Conservation (phyloP, 2,888 invertebrate genomes). For the Mongoloraphidia duomilia region DNA sequence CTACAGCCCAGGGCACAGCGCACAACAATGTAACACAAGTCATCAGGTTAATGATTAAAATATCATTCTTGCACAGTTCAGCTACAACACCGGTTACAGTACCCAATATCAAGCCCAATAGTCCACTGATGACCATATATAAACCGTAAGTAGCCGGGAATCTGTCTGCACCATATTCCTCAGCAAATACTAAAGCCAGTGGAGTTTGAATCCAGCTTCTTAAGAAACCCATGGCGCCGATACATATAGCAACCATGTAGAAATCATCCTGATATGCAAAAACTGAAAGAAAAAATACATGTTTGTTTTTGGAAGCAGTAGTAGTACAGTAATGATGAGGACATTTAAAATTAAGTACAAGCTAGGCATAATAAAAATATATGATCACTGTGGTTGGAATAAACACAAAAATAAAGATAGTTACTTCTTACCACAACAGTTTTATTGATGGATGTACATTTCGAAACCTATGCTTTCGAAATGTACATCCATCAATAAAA, state of each 20-base stretch:
- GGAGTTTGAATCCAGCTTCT: constrained; percentile 57
- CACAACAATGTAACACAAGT: constrained; percentile 50
- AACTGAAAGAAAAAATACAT: constrained; percentile 30
- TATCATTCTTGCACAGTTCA: constrained; percentile 46
- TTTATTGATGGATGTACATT: no score
- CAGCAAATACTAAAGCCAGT: constrained; percentile 54
- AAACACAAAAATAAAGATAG: no score
- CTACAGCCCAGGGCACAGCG: constrained; percentile 52
- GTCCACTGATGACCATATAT: constrained; percentile 56
- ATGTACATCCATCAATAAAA: no score
- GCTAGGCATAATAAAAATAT: no score
- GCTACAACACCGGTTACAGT: constrained; percentile 41
- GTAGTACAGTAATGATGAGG: background rate
- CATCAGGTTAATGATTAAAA: constrained; percentile 50
- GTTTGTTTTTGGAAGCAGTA: constrained; percentile 7
- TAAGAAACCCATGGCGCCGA: constrained; percentile 48
- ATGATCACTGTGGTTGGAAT: no score
- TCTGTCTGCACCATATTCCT: constrained; percentile 47
- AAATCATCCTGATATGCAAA: constrained; percentile 40
- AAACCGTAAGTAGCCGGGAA: constrained; percentile 60
- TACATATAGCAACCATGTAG: constrained; percentile 40
- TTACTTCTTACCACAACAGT: no score
- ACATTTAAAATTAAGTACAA: background rate
- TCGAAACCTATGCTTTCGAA: no score
- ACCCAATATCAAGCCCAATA: constrained; percentile 30